Percentiles rank a stretch among this genome's conserved stretches.
These are phyloP conservation scores for Semaprochilodus insignis DNA, from an alignment of 2,797 vertebrate species.

Conservation along the genomic window DNA sequence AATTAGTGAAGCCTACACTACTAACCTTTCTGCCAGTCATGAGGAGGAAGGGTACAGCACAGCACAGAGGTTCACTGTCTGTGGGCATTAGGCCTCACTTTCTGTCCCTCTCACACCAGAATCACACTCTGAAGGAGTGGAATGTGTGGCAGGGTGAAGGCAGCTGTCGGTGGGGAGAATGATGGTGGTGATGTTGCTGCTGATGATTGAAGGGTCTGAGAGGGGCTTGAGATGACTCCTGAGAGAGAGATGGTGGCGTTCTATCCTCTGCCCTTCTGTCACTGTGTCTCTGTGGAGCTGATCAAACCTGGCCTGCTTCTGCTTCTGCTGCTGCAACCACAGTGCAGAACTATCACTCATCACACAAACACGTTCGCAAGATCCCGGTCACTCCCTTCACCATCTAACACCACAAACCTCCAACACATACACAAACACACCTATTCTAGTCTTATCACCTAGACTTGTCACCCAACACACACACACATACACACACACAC, in stretches of 20 bases:
- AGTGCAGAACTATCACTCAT: not conserved
- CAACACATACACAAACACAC: not conserved
- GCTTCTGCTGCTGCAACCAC: not conserved
- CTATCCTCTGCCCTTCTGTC: conserved; percentile 17
- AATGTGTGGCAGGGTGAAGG: not conserved
- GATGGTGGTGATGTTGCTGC: not conserved
- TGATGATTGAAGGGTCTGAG: not conserved
- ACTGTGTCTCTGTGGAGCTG: conserved; percentile 1
- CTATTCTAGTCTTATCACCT: not conserved
- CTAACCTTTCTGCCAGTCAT: not conserved
- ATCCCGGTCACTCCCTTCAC: not conserved
- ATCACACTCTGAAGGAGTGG: not conserved
- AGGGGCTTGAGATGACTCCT: conserved; percentile 10
- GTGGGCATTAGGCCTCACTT: not conserved
- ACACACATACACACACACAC: no score
- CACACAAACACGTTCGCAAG: not conserved
- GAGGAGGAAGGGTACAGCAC: not conserved
- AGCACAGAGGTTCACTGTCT: not conserved
- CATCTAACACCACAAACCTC: not conserved
- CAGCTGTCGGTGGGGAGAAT: conserved; percentile 7
- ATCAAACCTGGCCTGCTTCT: not conserved
- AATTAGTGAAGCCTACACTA: not conserved
- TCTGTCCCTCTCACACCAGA: not conserved
- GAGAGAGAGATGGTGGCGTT: conserved; percentile 1
- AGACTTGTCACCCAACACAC: not conserved